These are phyloP conservation scores for Himalopsyche anomala DNA, from an alignment of 2,888 invertebrate species.

Conservation along the genomic window DNA sequence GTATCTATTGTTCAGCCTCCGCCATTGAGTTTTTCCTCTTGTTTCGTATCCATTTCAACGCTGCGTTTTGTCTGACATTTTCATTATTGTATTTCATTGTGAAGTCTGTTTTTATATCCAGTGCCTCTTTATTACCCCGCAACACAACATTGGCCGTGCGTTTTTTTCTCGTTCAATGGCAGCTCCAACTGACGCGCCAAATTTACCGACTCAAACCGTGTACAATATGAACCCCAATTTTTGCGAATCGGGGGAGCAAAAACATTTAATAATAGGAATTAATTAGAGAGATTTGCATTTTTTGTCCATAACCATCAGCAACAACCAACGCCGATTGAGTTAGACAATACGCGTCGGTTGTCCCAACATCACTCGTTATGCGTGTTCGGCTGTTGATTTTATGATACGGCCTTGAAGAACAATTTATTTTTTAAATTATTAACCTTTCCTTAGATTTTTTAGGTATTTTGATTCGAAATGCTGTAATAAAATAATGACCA, in stretches of 20 bases:
- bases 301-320: not conserved
- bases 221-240: not conserved
- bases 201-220: conserved; percentile 6
- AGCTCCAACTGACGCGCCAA: conserved; percentile 13
- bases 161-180: not conserved
- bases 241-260: not conserved
- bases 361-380: too few relatives aligned
- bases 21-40: not conserved
- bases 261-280: conserved; percentile 13
- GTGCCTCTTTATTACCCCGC: conserved; percentile 4
- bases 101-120: conserved; percentile 34
- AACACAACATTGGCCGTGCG: conserved; percentile 26
- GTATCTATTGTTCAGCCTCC: not conserved
- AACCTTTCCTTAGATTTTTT: too few relatives aligned
- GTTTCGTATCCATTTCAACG: not conserved
- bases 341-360: not conserved
- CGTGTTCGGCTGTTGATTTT: too few relatives aligned
- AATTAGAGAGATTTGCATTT: conserved; percentile 12
- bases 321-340: conserved; percentile 8
- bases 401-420: too few relatives aligned
- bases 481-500: too few relatives aligned
- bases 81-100: conserved; percentile 30
- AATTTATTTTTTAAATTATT: too few relatives aligned
- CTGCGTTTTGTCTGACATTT: conserved; percentile 20
- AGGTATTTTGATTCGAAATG: too few relatives aligned